phyloP scores from a whole-genome alignment of 2,888 invertebrate genomes.

The Drosophila hawaiiensis region DNA sequence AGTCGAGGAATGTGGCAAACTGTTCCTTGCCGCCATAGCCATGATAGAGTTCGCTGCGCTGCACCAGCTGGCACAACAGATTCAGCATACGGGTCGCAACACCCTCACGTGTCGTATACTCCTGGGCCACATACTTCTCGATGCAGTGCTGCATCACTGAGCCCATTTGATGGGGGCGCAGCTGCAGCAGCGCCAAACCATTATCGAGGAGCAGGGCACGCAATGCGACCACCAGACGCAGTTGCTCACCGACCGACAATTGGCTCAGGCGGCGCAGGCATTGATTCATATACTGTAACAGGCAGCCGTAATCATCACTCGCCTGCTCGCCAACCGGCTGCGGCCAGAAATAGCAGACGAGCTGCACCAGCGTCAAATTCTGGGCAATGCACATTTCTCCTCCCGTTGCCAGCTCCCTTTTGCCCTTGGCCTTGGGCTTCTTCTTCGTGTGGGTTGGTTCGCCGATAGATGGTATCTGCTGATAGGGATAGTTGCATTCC shows the following conservation, averaged over 20 bases:
- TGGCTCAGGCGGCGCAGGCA: slow-evolving; percentile 48
- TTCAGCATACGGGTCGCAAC: slow-evolving; percentile 84
- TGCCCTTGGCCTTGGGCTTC: slow-evolving; percentile 33
- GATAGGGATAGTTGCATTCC: slow-evolving; percentile 81
- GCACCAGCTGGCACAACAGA: slow-evolving; percentile 86
- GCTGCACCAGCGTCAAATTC: slow-evolving; percentile 86
- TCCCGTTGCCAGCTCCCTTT: slow-evolving; percentile 35
- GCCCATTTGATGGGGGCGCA: slow-evolving; percentile 67
- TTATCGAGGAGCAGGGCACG: slow-evolving; percentile 71
- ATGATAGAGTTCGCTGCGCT: slow-evolving; percentile 83
- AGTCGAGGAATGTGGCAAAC: slow-evolving; percentile 86
- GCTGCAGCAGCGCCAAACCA: slow-evolving; percentile 58
- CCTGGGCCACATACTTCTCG: slow-evolving; percentile 68
- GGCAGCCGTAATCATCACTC: slow-evolving; percentile 33
- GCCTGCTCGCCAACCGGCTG: slow-evolving; percentile 34
- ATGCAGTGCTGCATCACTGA: slow-evolving; percentile 77
- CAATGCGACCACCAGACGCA: slow-evolving; percentile 70
- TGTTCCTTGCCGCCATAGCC: slow-evolving; percentile 77
- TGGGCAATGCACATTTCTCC: slow-evolving; percentile 86
- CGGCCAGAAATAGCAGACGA: slow-evolving; percentile 86
- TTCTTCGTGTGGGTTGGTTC: neutral
- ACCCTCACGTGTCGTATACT: slow-evolving; percentile 70
- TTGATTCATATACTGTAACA: slow-evolving; percentile 49
- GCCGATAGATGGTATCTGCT: slow-evolving; percentile 56
- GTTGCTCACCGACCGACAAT: slow-evolving; percentile 57